These are phyloP conservation scores for Malurus elegans DNA, from an alignment of 2,113 vertebrate genomes.

Conservation along the genomic window DNA sequence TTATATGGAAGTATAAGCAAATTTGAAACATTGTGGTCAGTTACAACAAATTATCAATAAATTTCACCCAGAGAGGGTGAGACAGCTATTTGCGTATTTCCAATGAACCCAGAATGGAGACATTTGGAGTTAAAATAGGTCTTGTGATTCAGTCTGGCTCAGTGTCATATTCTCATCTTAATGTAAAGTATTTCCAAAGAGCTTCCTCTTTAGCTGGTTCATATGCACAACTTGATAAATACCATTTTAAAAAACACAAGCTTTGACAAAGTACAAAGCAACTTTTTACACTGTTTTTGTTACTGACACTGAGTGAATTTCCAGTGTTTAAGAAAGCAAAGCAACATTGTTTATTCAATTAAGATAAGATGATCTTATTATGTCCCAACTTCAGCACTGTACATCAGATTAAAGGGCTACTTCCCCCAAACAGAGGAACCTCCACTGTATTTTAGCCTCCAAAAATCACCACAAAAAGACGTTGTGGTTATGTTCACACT, in stretches of 20 bases:
- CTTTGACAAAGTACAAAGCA: neutral
- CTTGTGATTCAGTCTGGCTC: slow-evolving; percentile 22
- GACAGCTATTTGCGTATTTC: neutral
- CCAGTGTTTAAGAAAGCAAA: neutral
- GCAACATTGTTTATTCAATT: neutral
- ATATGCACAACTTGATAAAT: neutral
- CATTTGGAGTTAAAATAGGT: neutral
- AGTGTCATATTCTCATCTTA: slow-evolving; percentile 8
- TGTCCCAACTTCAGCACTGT: neutral
- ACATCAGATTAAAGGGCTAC: neutral
- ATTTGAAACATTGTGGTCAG: neutral
- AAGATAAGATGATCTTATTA: neutral
- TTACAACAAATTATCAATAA: neutral
- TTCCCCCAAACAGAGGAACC: neutral
- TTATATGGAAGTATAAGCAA: neutral
- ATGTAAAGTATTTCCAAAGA: slow-evolving; percentile 45
- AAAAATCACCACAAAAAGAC: neutral
- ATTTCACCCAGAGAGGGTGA: neutral
- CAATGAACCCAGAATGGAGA: neutral
- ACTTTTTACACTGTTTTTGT: neutral
- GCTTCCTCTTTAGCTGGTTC: slow-evolving; percentile 45
- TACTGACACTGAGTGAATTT: neutral
- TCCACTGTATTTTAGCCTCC: neutral
- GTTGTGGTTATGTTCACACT: neutral
- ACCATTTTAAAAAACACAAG: neutral